Conservation (phyloP, 2,113 vertebrate species). For the Oncorhynchus mykiss region DNA sequence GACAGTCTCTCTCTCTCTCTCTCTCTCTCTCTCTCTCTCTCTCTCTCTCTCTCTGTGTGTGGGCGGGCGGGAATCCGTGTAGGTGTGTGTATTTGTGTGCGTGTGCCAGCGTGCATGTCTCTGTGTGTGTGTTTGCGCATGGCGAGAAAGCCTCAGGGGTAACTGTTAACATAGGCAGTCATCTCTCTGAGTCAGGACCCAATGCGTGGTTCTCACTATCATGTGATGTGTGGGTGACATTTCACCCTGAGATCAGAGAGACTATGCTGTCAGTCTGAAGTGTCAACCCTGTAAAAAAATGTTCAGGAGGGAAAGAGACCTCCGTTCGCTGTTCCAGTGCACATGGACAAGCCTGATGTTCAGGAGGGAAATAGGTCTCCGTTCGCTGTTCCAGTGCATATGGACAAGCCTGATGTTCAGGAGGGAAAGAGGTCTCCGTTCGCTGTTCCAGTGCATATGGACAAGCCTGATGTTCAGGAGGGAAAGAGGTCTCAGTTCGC, state of each 20-base stretch:
- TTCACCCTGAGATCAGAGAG: slow-evolving; percentile 25
- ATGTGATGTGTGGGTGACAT: slow-evolving; percentile 22
- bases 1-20: neutral
- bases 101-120: neutral
- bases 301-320: too few species aligned
- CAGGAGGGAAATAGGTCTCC: too few species aligned
- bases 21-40: neutral
- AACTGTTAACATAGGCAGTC: neutral
- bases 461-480: too few species aligned
- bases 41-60: too few species aligned
- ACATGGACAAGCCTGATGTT: too few species aligned
- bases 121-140: slow-evolving; percentile 2
- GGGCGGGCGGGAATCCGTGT: slow-evolving; percentile 1
- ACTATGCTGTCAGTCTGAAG: neutral
- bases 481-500: too few species aligned
- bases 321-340: too few species aligned
- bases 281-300: neutral
- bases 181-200: too few species aligned
- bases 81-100: slow-evolving; percentile 2
- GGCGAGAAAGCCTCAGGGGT: neutral
- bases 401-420: too few species aligned
- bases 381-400: too few species aligned
- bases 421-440: too few species aligned
- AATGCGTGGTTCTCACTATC: slow-evolving; percentile 21
- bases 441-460: too few species aligned